Evolutionary conservation across 2,888 invertebrate species (phyloP).

Genomic region (Agriopis marginaria): DNA sequence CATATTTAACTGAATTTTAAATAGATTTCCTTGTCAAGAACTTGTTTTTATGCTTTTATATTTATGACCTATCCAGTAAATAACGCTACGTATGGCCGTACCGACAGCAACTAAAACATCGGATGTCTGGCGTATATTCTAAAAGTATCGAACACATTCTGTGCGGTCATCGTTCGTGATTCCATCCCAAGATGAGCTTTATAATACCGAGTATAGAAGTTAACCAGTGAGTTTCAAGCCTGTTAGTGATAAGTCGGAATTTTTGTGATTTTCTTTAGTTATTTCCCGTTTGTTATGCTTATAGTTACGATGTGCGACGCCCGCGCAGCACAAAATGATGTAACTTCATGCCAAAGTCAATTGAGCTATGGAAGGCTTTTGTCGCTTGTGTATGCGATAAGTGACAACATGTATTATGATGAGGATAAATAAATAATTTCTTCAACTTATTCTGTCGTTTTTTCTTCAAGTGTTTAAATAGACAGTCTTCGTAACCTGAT

Average conservation of each 20-base stretch:
- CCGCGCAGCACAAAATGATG: conserved; percentile 77
- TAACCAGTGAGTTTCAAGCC: conserved; percentile 37
- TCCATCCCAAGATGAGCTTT: neutral
- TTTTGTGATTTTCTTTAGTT: conserved; percentile 37
- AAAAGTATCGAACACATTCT: neutral
- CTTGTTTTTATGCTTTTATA: neutral
- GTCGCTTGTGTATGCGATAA: conserved; percentile 84
- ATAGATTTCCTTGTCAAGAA: neutral
- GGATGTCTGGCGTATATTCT: neutral
- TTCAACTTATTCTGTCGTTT: conserved; percentile 66
- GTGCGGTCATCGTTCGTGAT: neutral
- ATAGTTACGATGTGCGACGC: conserved; percentile 46
- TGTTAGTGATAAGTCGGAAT: conserved; percentile 39
- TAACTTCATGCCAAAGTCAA: conserved; percentile 86
- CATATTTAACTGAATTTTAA: neutral
- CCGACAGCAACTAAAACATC: neutral
- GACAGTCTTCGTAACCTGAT: neutral
- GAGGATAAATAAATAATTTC: conserved; percentile 82
- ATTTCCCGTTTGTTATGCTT: conserved; percentile 38
- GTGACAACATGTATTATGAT: conserved; percentile 83
- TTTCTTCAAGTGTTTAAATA: conserved; percentile 8
- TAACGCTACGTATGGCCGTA: neutral
- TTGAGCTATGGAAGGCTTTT: conserved; percentile 84
- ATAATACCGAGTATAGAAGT: conserved; percentile 12
- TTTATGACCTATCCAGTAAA: neutral